Base-by-base conservation (phyloP, 2,888 invertebrate species). In the Drosophila buzzatii region DNA sequence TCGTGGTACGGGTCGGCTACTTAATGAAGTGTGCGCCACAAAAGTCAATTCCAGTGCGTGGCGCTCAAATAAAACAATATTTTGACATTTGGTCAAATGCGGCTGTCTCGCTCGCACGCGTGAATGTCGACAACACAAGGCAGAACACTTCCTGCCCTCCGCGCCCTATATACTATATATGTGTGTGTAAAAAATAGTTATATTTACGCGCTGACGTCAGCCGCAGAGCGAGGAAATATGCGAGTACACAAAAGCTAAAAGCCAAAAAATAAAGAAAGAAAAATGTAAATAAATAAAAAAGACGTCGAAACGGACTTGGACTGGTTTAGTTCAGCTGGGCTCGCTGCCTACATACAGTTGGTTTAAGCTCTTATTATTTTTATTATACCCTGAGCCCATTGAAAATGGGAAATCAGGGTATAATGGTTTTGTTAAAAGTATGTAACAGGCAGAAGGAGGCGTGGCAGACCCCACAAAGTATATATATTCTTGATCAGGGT, bases 141-240 rank as follows among this genome's bases (percentile, higher is more conserved):
- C 49, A 49, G 6, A 61, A 70, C 70, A 69, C 61, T 81, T 84
- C 33, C 61, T 81, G 82, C 33, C 20, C 33, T 14, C 14, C 2
- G 18, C 42, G 27, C 56, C 18, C 42, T 42, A 10, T 53, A 20
- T 81, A 64, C 27, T 62, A 70, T 45, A 14, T 45, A 45, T 45
- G 3, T 41, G 8, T 42, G 42, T 42, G 20, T 37, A 37, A 53
- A 63, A 79, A 84, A 81, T 84, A 85, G 83, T 85, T 86, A 86
- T 86, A 85, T 81, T 75, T 81, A 78, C 67, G 73, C 71, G 81
- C 80, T 85, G 86, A 85, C 84, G 84, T 85, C 84, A 85, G 72
- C 63, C 70, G 8, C 51, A 52, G 58, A 47, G 71, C 60, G 33
- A 81, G 82, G 73, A 76, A 82, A 66, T 66, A 63, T 59, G 55